Conservation (phyloP, 2,888 invertebrate genomes). For the Tromatobia lineatoria region DNA sequence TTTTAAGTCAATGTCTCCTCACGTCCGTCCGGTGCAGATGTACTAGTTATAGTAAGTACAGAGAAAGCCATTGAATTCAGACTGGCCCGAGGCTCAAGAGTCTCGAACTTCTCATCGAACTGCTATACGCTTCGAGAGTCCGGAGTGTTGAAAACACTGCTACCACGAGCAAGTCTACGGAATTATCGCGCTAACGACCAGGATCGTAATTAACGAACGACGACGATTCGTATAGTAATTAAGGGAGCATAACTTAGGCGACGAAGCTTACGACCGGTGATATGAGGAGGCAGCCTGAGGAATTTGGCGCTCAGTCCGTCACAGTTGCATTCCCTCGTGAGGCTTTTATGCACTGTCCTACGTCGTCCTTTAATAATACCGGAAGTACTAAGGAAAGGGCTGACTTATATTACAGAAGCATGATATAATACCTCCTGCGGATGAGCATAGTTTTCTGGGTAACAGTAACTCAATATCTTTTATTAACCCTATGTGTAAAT, state of each 20-base stretch:
- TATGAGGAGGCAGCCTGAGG: background rate
- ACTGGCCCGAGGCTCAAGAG: background rate
- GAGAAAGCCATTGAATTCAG: background rate
- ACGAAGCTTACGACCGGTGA: background rate
- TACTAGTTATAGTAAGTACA: background rate
- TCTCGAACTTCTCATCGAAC: background rate
- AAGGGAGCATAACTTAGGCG: constrained; percentile 10
- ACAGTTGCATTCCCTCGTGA: background rate
- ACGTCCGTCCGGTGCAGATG: background rate
- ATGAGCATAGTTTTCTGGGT: too few species aligned
- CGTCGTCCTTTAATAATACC: background rate
- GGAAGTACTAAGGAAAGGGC: background rate
- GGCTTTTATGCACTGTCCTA: background rate
- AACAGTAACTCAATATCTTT: too few species aligned
- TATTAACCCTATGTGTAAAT: too few species aligned
- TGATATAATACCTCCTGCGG: too few species aligned
- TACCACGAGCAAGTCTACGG: background rate
- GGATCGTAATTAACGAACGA: constrained; percentile 14
- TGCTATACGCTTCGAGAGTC: background rate
- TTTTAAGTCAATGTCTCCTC: background rate
- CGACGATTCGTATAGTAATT: constrained; percentile 19
- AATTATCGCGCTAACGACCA: constrained; percentile 8
- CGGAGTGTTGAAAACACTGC: background rate
- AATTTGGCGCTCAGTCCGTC: constrained; percentile 9
- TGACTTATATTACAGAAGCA: too few species aligned